Evolutionary conservation across 2,888 invertebrate species (phyloP), one percentile per base, ranked within the genome.

Genomic region (Elysia crispata): DNA sequence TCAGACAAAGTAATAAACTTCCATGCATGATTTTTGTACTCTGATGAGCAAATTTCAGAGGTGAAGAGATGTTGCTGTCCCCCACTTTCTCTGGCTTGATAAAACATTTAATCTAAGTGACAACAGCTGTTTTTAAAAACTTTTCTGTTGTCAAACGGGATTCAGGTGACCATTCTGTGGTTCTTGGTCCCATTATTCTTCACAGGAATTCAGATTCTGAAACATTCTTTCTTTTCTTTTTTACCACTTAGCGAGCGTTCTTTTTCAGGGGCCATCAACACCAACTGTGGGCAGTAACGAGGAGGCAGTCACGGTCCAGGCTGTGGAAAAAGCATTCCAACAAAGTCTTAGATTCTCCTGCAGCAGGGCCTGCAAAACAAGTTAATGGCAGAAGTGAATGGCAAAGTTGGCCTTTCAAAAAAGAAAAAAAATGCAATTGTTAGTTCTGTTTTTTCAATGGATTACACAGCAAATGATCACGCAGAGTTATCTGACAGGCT

Each of bases 41-140:
- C 64, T n/a, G 64, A 64, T 64, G 64, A 64, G 64, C 64, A 64
- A 64, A 64, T 64, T 64, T 64, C 64, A 20, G 64, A 64, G 11
- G 64, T 64, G 64, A 64, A 64, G 23, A 54, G 13, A 54, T 54
- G 54, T 54, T 54, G 54, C 54, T 54, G 54, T 54, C 54, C 54
- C 54, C 54, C 41, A 20, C n/a, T 15, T 28, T n/a, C 72, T 72
- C 5, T 41, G 72, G 25, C 5, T 72, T 31, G 72, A 72, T 41
- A 72, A 72, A 41, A 72, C 72, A 5, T 72, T 72, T 41, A 41
- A 72, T 41, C 49, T 72, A 15, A 30, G 64, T 64, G 64, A 64
- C 64, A 64, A 64, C 64, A 64, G 23, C 64, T 64, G 64, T 64
- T 64, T 64, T 64, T 64, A 64, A 64, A 64, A 64, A 64, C 64